Base-by-base conservation (phyloP, 1,140 invertebrate species). In the Galleria mellonella region DNA sequence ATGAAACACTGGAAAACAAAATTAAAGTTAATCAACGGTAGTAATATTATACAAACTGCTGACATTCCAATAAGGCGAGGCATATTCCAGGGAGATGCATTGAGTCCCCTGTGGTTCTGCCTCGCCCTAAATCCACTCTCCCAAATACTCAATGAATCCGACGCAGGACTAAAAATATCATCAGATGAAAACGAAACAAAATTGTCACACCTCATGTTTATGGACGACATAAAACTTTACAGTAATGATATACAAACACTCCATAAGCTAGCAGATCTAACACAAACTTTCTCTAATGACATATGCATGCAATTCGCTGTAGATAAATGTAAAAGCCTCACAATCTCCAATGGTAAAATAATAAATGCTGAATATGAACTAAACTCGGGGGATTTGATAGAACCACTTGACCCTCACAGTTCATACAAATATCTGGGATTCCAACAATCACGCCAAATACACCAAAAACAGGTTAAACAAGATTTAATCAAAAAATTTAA, bases 391-490 rank as follows among this genome's bases (percentile, higher is more conserved):
- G 17, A 27, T 4, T 17, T 4, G 11, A 47, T 58, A n/a, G 29
- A 5, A 36, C 1, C 33, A 11, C 44, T 60, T 38, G 43, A 43
- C 7, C 6, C 9, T 11, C 10, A 27, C 9, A 48, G 55, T n/a
- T n/a, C 32, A 15, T 60, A 60, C 32, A 49, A 60, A 55, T 60
- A 60, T 40, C 33, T 60, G 36, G 56, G 58, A 2, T 41, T 44
- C 2, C 23, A 38, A n/a, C 58, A 61, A 31, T 35, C 33, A 13
- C 53, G 43, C 15, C 9, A 1, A 23, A 32, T 57, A 11, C 14
- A 48, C 28, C 43, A 55, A 8, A 44, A 27, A 33, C 8, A 35
- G 40, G 45, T n/a, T n/a, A n/a, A n/a, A n/a, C n/a, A n/a, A n/a
- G n/a, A n/a, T n/a, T n/a, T n/a, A n/a, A n/a, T 45, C 13, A 55